These are phyloP conservation scores for Gonioctena quinquepunctata DNA, from an alignment of 1,140 invertebrate species.

Conservation along the genomic window DNA sequence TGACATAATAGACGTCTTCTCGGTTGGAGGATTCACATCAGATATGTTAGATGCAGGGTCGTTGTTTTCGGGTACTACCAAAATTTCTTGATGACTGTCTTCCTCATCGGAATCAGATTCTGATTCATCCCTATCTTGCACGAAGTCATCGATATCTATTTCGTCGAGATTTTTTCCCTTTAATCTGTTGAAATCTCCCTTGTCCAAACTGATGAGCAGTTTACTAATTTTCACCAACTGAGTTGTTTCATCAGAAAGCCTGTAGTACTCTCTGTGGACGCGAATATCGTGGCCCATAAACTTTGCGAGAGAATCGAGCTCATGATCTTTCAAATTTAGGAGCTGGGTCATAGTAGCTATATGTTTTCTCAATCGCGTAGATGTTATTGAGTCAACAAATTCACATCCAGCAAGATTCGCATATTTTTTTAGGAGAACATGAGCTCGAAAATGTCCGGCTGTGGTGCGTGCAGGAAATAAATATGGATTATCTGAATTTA, in stretches of 20 bases:
- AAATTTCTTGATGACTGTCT: too few relatives aligned
- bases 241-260: background rate
- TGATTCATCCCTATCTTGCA: background rate
- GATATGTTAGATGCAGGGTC: too few relatives aligned
- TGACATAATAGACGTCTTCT: too few relatives aligned
- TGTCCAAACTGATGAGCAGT: background rate
- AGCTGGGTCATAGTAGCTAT: background rate
- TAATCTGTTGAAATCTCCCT: background rate
- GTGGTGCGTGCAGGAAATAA: too few relatives aligned
- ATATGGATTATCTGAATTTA: too few relatives aligned
- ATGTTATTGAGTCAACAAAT: too few relatives aligned
- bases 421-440: background rate
- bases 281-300: background rate
- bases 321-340: background rate
- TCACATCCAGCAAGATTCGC: too few relatives aligned
- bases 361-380: background rate
- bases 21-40: too few relatives aligned
- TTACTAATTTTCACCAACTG: background rate
- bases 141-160: background rate
- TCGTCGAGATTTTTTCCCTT: background rate
- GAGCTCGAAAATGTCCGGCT: too few relatives aligned
- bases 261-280: background rate
- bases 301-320: background rate
- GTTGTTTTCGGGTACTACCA: too few relatives aligned
- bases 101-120: background rate